Evolutionary conservation across 1,140 invertebrate genomes (phyloP), one percentile per base, ranked within the genome.

Genomic region (Drosophila lacertosa): DNA sequence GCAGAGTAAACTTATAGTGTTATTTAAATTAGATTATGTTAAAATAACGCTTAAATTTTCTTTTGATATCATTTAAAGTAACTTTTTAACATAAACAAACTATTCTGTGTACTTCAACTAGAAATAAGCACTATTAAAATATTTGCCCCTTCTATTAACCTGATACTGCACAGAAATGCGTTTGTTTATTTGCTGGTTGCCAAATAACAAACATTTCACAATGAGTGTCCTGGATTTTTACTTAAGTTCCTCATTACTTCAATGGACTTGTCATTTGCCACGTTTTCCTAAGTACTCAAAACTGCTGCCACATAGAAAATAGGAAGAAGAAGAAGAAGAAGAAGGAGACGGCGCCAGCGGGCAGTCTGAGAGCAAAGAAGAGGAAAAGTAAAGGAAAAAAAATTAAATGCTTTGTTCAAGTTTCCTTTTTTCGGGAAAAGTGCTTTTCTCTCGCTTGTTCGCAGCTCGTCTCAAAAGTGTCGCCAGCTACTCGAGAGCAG

Each of bases 321-420:
- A n/a, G n/a, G n/a, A n/a, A n/a, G n/a, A n/a, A n/a, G n/a, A n/a
- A n/a, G n/a, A n/a, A n/a, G n/a, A n/a, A n/a, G n/a, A n/a, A n/a
- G n/a, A n/a, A 51, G 24, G 13, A 16, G 48, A 40, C 2, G 54
- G 32, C 48, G 68, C 54, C 59, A 63, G 35, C 47, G 50, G 50
- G 33, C 50, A 60, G 44, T 58, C 40, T 48, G 33, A 13, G 7
- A 60, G 26, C 26, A 26, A 51, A 44, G 45, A 33, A 20, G n/a
- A n/a, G n/a, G n/a, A 29, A 29, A 29, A 26, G 2, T 5, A 6
- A 7, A 7, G 9, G 9, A 26, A 7, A 70, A 66, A 39, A 72
- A 59, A 72, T 66, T 62, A 75, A 75, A 72, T 55, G 68, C 73
- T 72, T 72, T 66, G 50, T 71, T 44, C 68, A 75, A 62, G 22